Percentiles rank a stretch among this genome's conserved stretches.
Conservation (phyloP, 2,113 vertebrate genomes). For the Capreolus pygargus region DNA sequence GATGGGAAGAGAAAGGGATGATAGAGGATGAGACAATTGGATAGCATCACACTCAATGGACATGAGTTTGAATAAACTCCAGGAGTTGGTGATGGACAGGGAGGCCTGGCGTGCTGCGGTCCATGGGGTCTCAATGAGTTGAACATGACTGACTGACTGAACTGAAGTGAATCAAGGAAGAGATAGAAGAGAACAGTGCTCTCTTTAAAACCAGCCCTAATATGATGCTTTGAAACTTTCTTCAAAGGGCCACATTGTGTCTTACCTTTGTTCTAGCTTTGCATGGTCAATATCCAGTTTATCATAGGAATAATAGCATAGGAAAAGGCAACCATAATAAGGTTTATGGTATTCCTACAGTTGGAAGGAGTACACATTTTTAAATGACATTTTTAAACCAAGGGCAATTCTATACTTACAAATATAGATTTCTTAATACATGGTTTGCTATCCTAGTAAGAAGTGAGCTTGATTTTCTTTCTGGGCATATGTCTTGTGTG, state of each 20-base stretch:
- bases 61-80: neutral
- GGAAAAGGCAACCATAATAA: neutral
- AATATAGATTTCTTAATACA: neutral
- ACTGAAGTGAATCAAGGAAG: neutral
- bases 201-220: neutral
- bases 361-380: neutral
- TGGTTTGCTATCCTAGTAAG: neutral
- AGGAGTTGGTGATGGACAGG: neutral
- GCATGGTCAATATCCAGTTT: neutral
- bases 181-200: neutral
- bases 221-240: neutral
- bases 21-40: neutral
- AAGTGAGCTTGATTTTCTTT: neutral
- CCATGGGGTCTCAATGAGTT: neutral
- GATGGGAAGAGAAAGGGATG: neutral
- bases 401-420: neutral
- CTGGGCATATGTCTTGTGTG: neutral
- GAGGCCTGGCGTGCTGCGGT: neutral
- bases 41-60: neutral
- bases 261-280: neutral
- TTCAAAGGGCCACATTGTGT: neutral
- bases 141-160: neutral
- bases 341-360: neutral
- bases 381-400: neutral
- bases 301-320: neutral